Conservation (phyloP, 2,888 invertebrate genomes). For the Acanthosepion pharaonis region DNA sequence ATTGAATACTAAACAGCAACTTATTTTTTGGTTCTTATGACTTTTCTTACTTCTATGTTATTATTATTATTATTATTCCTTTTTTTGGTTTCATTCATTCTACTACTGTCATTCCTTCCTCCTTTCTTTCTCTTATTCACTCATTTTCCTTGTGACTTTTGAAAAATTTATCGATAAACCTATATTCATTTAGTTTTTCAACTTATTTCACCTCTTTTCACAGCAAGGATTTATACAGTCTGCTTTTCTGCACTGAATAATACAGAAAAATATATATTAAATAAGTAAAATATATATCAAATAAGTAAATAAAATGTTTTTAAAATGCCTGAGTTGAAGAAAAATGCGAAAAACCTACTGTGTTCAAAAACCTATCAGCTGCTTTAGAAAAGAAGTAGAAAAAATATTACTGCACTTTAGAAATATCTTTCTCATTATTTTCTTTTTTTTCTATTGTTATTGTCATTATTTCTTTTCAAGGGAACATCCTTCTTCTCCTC, state of each 20-base stretch:
- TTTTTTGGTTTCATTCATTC: too few species aligned
- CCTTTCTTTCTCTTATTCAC: too few species aligned
- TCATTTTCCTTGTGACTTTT: background rate
- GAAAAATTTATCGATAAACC: background rate
- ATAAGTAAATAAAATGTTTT: background rate
- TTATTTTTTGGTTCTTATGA: too few species aligned
- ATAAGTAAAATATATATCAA: background rate
- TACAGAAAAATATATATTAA: background rate
- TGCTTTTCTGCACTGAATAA: background rate
- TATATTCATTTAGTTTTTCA: background rate
- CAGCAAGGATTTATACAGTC: background rate
- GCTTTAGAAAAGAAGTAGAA: background rate
- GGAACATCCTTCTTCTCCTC: background rate
- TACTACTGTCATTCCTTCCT: too few species aligned
- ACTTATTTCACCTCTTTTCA: background rate
- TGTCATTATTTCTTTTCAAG: background rate
- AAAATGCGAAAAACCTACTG: background rate
- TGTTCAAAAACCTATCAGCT: conserved; percentile 33
- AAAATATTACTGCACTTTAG: background rate
- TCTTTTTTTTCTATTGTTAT: background rate
- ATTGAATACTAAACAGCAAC: background rate
- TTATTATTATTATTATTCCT: too few species aligned
- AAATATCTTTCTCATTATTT: background rate
- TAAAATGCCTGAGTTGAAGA: background rate
- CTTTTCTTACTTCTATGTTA: too few species aligned